Evolutionary conservation across 2,113 vertebrate species (phyloP).

Genomic region (Alouatta palliata): DNA sequence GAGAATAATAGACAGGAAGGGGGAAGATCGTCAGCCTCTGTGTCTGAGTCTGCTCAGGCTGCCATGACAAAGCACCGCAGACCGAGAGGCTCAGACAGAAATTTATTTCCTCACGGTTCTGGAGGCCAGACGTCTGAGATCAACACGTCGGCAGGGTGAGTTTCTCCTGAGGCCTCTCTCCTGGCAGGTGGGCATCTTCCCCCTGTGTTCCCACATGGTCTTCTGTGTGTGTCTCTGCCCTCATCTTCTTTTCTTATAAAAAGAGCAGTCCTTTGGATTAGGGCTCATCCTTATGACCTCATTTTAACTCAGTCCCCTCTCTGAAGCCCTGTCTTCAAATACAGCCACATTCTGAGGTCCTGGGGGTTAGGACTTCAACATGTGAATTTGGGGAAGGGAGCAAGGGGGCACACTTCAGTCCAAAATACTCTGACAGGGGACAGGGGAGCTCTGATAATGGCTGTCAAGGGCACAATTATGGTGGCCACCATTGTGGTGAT

Average conservation of each 20-base stretch:
- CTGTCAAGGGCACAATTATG: background rate
- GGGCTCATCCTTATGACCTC: background rate
- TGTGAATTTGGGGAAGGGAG: background rate
- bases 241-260: background rate
- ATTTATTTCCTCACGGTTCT: background rate
- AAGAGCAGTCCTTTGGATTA: background rate
- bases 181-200: background rate
- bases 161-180: background rate
- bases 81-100: rapidly evolving
- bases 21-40: background rate
- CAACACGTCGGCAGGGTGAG: background rate
- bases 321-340: background rate
- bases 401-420: background rate
- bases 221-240: background rate
- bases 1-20: background rate
- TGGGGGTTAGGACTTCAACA: background rate
- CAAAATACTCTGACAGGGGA: background rate
- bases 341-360: background rate
- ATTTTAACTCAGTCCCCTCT: background rate
- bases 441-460: background rate
- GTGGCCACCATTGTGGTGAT: background rate
- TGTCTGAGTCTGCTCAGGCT: background rate
- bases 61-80: background rate
- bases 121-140: background rate
- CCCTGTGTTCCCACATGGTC: background rate